phyloP scores from a whole-genome alignment of 2,888 invertebrate genomes.

The Prenolepis imparis region DNA sequence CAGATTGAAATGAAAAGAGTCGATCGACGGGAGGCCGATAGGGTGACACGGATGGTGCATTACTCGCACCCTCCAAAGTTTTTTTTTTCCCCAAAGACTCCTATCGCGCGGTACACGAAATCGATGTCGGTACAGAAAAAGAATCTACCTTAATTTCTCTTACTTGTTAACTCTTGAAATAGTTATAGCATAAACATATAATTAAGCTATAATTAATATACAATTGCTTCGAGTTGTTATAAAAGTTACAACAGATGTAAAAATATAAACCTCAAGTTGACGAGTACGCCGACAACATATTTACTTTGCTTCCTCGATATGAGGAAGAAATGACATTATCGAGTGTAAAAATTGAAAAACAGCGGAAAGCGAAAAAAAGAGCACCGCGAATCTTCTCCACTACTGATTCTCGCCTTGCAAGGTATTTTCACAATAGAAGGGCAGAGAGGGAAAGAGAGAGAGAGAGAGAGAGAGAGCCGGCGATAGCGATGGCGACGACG shows the following conservation, averaged over 20 bases:
- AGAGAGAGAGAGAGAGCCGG: constrained; percentile 55
- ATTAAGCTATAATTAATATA: not conserved
- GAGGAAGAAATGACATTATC: not conserved
- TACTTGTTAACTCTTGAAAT: not conserved
- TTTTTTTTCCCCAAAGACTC: constrained; percentile 50
- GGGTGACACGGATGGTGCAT: constrained; percentile 79
- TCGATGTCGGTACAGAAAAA: constrained; percentile 46
- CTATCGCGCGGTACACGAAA: constrained; percentile 56
- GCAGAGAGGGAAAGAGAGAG: constrained; percentile 55
- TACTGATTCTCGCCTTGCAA: constrained; percentile 15
- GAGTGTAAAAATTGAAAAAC: constrained; percentile 15
- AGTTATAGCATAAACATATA: not conserved
- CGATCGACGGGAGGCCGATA: constrained; percentile 78
- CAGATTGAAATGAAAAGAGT: constrained; percentile 60
- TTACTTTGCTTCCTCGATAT: not conserved
- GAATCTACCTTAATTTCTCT: not conserved
- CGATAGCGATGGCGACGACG: not conserved
- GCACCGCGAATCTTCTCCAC: not conserved
- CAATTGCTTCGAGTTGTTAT: not conserved
- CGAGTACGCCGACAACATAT: not conserved
- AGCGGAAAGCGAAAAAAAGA: constrained; percentile 1
- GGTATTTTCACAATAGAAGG: constrained; percentile 62
- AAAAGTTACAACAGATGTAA: not conserved
- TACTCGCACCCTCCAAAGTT: constrained; percentile 74
- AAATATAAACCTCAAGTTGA: not conserved